These are phyloP conservation scores for Drosophila cyrtoloma DNA, from an alignment of 2,888 invertebrate species.

Conservation along the genomic window DNA sequence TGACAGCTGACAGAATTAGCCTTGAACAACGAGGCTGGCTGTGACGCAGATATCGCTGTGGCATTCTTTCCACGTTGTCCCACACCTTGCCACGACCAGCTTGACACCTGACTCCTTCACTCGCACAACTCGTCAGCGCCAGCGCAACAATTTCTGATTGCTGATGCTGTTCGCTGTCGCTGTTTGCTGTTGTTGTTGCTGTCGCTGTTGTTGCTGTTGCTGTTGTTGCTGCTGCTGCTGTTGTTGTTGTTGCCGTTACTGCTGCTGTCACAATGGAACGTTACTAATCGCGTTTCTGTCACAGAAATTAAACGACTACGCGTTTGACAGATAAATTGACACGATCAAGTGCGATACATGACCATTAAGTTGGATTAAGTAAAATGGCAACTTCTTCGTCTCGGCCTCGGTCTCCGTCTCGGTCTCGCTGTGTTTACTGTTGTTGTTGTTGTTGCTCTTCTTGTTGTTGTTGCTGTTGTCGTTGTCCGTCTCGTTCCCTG, in stretches of 20 bases:
- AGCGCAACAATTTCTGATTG: conserved; percentile 46
- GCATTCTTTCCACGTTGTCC: conserved; percentile 48
- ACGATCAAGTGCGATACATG: conserved; percentile 73
- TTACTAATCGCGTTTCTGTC: conserved; percentile 81
- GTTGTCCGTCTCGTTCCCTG: conserved; percentile 2
- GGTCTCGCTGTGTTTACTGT: neutral
- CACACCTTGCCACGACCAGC: conserved; percentile 13
- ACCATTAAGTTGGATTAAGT: conserved; percentile 68
- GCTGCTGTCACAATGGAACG: conserved; percentile 66
- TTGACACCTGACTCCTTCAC: conserved; percentile 51
- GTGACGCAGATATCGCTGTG: conserved; percentile 22
- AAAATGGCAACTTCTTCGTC: conserved; percentile 70
- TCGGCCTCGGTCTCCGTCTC: neutral
- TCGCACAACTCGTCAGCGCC: conserved; percentile 46
- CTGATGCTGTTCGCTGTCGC: conserved; percentile 23
- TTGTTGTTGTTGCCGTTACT: conserved; percentile 24
- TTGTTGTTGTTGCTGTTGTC: neutral
- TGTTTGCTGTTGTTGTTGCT: neutral
- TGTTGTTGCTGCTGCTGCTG: conserved; percentile 28
- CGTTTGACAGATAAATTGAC: conserved; percentile 81
- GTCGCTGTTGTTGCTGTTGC: conserved; percentile 38
- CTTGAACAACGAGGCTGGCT: conserved; percentile 70
- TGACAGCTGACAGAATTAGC: conserved; percentile 83
- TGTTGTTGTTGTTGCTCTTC: neutral
- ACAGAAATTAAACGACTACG: conserved; percentile 76